Evolutionary conservation across 2,113 vertebrate genomes (phyloP), one percentile per base, ranked within the genome.

Genomic region (Oncorhynchus gorbuscha): DNA sequence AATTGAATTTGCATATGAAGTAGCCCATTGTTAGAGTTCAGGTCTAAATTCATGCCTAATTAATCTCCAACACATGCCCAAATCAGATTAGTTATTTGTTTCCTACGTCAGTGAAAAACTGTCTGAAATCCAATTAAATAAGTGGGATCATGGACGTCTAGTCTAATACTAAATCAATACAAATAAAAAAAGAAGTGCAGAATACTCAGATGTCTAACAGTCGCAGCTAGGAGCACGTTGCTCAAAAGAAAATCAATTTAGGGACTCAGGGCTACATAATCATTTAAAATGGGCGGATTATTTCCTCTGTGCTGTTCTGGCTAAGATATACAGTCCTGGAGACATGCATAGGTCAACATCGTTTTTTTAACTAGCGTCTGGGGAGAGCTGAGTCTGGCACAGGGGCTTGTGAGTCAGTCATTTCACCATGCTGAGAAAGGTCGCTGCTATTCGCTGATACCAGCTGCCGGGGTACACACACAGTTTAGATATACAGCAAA

Each of bases 221-320:
- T 69, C 16, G 80, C 45, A 67, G 71, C 51, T 51, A 45, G 39
- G 39, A 45, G 39, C 39, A 2, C 69, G 76, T 79, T 79, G 73
- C 82, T 79, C 74, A 74, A 28, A 76, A 86, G 84, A 84, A 88
- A 88, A 89, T 89, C 83, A 79, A 88, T 90, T 89, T 84, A 77
- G 86, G 79, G 84, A 86, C 83, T 70, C 72, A 75, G 85, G 82
- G 78, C 84, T 79, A 75, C 77, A 76, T 87, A 84, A 87, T 90
- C 85, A 84, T 84, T 90, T 79, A 89, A 86, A 86, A 84, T 70
- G 67, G 65, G 77, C n/a, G 75, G 85, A 84, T 88, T 87, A 87
- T 84, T 90, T 87, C 76, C 85, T 85, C 73, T 55, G 13, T 76
- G 79, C 79, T 84, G 76, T 77, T 86, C 79, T 69, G 75, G 76